These are phyloP conservation scores for Linurgus olivaceus DNA, from an alignment of 2,797 vertebrate genomes.

Conservation along the genomic window DNA sequence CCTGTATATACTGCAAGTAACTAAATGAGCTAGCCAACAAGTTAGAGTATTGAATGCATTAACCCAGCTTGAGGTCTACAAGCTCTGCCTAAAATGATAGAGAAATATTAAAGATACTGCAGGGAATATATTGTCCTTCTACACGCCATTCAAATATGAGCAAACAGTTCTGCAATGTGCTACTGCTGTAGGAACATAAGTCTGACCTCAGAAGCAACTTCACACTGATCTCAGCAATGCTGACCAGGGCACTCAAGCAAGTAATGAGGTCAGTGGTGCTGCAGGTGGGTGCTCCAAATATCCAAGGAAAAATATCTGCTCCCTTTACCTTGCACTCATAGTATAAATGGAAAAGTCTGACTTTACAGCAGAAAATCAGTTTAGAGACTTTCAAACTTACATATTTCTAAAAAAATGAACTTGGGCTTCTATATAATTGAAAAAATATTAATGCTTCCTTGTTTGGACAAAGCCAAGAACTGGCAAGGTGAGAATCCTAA, in stretches of 20 bases:
- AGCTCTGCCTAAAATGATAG: neutral
- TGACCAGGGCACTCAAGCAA: neutral
- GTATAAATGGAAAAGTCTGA: neutral
- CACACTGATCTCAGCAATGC: neutral
- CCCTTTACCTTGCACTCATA: neutral
- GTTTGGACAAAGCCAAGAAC: neutral
- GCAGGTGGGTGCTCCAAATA: neutral
- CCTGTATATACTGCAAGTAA: neutral
- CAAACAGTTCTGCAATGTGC: neutral
- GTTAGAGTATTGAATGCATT: neutral
- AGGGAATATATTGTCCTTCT: neutral
- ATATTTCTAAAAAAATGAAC: neutral
- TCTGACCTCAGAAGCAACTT: neutral
- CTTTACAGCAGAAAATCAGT: neutral
- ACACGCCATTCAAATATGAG: neutral
- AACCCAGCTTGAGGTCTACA: neutral
- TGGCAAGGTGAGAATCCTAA: neutral
- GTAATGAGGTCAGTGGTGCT: neutral
- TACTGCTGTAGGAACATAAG: neutral
- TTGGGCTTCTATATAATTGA: accelerated
- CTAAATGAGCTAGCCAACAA: neutral
- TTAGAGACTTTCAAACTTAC: neutral
- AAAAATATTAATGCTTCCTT: neutral
- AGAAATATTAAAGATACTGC: neutral
- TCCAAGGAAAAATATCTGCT: neutral